Evolutionary conservation across 1,140 invertebrate genomes (phyloP).

Genomic region (Zophobas atratus): DNA sequence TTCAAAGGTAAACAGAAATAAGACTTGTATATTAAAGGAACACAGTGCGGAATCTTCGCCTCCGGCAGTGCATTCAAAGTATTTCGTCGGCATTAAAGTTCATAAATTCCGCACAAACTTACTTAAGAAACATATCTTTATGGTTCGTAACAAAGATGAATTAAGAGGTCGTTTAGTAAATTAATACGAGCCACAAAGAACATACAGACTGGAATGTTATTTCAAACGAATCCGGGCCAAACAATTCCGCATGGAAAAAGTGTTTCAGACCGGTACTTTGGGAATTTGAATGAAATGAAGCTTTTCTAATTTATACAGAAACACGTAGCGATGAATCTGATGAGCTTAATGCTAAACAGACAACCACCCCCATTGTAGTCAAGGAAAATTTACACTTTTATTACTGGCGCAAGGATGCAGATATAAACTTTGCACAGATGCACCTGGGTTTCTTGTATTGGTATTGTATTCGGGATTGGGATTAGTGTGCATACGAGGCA

Average conservation of each 20-base stretch:
- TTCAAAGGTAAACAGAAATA: no score
- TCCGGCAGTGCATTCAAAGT: not conserved
- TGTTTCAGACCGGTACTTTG: not conserved
- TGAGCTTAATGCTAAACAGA: slow-evolving; percentile 18
- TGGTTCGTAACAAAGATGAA: slow-evolving; percentile 9
- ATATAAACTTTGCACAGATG: no score
- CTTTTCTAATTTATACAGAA: slow-evolving; percentile 21
- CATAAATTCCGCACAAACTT: no score
- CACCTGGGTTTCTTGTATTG: no score
- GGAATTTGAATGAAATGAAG: slow-evolving; percentile 14
- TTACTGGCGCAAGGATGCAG: not conserved
- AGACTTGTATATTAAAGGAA: no score
- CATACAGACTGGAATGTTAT: not conserved
- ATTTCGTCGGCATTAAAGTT: not conserved
- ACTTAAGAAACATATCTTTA: no score
- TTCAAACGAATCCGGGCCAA: slow-evolving; percentile 5
- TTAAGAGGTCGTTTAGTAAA: slow-evolving; percentile 12
- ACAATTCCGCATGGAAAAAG: slow-evolving; percentile 28
- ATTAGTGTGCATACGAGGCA: no score
- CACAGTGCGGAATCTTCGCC: no score
- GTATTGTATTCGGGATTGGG: no score
- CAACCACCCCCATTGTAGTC: not conserved
- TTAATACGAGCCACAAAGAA: slow-evolving; percentile 22
- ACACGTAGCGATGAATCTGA: slow-evolving; percentile 10
- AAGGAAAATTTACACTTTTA: not conserved